Conservation (phyloP, 2,113 vertebrate species). For the Noctilio leporinus region DNA sequence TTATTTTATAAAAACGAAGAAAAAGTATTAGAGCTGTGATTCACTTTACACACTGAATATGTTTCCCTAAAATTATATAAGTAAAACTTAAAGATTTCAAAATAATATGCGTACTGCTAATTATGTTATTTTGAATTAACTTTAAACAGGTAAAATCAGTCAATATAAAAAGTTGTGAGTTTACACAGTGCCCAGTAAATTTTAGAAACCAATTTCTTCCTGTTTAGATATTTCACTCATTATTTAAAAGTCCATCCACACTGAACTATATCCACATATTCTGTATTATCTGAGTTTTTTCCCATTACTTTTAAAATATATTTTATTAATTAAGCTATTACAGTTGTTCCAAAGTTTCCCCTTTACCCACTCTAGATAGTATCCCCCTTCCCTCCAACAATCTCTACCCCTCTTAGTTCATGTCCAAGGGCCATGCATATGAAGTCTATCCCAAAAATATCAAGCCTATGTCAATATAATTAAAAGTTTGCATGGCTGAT, state of each 20-base stretch:
- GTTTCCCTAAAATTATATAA: background rate
- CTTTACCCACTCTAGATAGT: too few species aligned
- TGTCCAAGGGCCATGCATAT: too few species aligned
- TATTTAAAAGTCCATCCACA: slow-evolving; percentile 6
- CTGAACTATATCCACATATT: background rate
- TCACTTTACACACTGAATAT: background rate
- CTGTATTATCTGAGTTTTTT: background rate
- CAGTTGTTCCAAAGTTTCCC: too few species aligned
- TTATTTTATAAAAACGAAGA: background rate
- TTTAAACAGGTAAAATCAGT: background rate
- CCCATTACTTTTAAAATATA: too few species aligned
- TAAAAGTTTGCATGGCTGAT: too few species aligned
- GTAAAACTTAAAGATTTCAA: background rate
- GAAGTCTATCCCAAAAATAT: too few species aligned
- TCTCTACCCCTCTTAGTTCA: too few species aligned
- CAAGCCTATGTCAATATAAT: too few species aligned
- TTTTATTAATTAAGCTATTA: too few species aligned
- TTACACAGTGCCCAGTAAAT: background rate
- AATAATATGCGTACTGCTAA: background rate
- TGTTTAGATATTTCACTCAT: slow-evolving; percentile 23
- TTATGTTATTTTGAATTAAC: background rate
- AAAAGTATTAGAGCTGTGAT: background rate
- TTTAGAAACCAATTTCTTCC: slow-evolving; percentile 13
- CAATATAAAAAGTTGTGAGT: slow-evolving; percentile 5
- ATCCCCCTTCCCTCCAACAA: too few species aligned